Base-by-base conservation (phyloP, 2,797 vertebrate genomes). In the Gymnocypris eckloni region DNA sequence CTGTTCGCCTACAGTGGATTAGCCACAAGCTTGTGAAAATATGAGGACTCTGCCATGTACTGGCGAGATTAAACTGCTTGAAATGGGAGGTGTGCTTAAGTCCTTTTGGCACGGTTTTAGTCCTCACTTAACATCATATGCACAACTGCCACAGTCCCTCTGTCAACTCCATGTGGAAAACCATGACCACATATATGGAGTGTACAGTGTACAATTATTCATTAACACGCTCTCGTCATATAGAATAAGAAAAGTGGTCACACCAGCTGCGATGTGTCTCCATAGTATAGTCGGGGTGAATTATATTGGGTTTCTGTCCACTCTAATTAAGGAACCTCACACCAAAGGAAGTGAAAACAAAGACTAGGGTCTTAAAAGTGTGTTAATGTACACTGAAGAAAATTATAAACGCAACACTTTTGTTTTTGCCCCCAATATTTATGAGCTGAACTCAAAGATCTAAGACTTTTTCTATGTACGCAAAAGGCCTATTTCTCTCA, bases 1-100 rank as follows among this genome's bases (percentile, higher is more conserved):
- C 28, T 13, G 45, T 52, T 52, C 15, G 28, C 45, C 66, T 86
- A 66, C 83, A 78, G 79, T 2, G 20, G 79, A 82, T 82, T 86
- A 79, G 73, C 83, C 66, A 10, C 52, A 78, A 70, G n/a, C 70
- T 86, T 16, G 43, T 86, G 45, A 66, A 85, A 87, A 87, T 28
- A 61, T 54, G 72, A 22, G 11, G 64, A 39, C 16, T 66, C 41
- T 52, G 66, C 52, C 52, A 12, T 71, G 83, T 67, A 76, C 73
- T 48, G 13, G 43, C 22, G 48, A 66, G 82, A 83, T 67, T 83
- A 78, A 84, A 69, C 73, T 12, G 45, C 72, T 66, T 83, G 56
- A 83, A 48, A 39, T 50, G 59, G 48, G 73, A 67, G 61, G 45
- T 59, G 70, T 54, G 37, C 61, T 84, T 77, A 77, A 77, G 45